A percentile compares a stretch with the other conserved stretches of the same genome.
Conservation (phyloP, 2,888 invertebrate species). For the Tridacna crocea region DNA sequence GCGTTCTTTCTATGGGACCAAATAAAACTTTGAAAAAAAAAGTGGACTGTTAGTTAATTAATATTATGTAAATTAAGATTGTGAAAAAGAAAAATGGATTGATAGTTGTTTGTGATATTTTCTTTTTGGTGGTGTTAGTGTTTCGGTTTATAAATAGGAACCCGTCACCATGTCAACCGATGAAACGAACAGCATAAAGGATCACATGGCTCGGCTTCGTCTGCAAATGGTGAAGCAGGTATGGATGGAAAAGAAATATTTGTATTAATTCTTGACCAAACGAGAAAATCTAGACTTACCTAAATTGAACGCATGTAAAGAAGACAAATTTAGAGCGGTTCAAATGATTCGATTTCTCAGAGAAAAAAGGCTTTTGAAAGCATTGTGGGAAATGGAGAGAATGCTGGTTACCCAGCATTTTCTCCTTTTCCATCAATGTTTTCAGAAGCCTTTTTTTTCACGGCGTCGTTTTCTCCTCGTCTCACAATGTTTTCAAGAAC, state of each 20-base stretch:
- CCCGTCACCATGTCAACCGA: slow-evolving; percentile 13
- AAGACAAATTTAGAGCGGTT: no score
- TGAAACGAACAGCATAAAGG: slow-evolving; percentile 70
- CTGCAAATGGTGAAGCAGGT: slow-evolving; percentile 77
- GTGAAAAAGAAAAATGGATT: slow-evolving; percentile 2
- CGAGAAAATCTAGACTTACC: no score
- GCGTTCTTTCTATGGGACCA: no score
- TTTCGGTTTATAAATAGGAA: background rate
- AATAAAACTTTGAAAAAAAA: no score
- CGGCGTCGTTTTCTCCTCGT: no score
- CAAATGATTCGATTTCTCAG: no score
- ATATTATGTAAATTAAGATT: background rate
- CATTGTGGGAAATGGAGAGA: background rate
- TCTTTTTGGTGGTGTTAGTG: background rate
- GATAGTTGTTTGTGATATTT: background rate
- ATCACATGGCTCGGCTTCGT: slow-evolving; percentile 71
- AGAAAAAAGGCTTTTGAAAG: background rate
- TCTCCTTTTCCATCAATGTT: background rate
- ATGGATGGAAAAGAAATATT: slow-evolving; percentile 17
- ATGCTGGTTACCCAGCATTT: background rate
- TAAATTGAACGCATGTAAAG: background rate
- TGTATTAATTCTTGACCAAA: background rate
- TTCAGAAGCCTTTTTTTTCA: background rate
- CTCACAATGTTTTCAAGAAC: no score
- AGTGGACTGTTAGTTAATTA: no score